Evolutionary conservation across 2,113 vertebrate genomes (phyloP).

Genomic region (Microcebus tavaratra): DNA sequence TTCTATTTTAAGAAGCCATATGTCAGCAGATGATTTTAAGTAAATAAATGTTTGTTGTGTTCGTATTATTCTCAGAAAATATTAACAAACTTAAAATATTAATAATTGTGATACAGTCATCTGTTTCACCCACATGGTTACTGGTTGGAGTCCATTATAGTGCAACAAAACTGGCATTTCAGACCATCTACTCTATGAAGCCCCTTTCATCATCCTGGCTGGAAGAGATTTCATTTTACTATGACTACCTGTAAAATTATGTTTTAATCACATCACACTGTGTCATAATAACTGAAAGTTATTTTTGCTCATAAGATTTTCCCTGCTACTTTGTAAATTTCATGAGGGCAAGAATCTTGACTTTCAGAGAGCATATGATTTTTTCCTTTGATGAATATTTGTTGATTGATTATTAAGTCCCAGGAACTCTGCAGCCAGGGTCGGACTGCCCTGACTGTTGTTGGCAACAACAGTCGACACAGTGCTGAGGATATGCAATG

Average conservation of each 20-base stretch:
- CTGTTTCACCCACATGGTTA: neutral
- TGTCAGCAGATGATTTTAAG: neutral
- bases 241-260: neutral
- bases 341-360: neutral
- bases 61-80: neutral
- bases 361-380: neutral
- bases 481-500: too few species aligned
- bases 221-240: neutral
- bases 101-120: neutral
- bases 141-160: neutral
- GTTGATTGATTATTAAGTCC: neutral
- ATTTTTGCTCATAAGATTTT: neutral
- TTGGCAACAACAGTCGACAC: neutral
- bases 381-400: neutral
- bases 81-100: neutral
- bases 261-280: neutral
- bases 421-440: neutral
- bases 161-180: neutral
- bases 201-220: neutral
- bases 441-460: neutral
- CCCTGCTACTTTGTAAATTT: neutral
- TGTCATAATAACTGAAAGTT: neutral
- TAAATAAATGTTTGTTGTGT: neutral
- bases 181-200: neutral
- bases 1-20: conserved; percentile 1